Percentiles rank a stretch among this genome's conserved stretches.
Evolutionary conservation across 2,888 invertebrate genomes (phyloP).

Genomic region (Germaria angustata): DNA sequence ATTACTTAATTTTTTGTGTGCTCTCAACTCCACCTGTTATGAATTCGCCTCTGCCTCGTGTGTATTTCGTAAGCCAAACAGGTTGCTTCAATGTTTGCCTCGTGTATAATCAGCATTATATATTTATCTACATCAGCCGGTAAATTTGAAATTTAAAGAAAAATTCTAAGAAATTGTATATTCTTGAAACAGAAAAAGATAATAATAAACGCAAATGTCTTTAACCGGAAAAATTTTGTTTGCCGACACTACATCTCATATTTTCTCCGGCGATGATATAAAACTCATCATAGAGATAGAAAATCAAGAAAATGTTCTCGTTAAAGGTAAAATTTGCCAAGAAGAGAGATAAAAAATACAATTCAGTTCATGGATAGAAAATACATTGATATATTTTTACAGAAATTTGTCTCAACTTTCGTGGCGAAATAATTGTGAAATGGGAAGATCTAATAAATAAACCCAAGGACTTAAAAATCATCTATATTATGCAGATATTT

Average conservation of each 20-base stretch:
- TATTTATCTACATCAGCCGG: not conserved
- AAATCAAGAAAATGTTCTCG: not conserved
- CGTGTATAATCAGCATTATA: not conserved
- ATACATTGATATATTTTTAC: not conserved
- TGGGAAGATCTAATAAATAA: constrained; percentile 39
- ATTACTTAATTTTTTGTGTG: too few relatives aligned
- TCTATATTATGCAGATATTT: constrained; percentile 39
- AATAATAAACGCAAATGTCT: constrained; percentile 31
- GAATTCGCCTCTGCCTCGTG: too few relatives aligned
- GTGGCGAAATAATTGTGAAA: constrained; percentile 6
- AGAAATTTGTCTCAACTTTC: constrained; percentile 31
- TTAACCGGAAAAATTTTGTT: constrained; percentile 35
- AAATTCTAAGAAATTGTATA: too few relatives aligned
- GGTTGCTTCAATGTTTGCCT: not conserved
- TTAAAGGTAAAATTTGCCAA: constrained; percentile 11
- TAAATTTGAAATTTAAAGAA: not conserved
- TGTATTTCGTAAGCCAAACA: too few relatives aligned
- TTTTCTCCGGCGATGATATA: constrained; percentile 11
- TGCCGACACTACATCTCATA: not conserved
- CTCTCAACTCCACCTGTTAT: too few relatives aligned
- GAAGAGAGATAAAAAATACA: not conserved
- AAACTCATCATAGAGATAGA: constrained; percentile 22
- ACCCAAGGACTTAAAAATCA: constrained; percentile 5
- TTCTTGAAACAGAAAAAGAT: too few relatives aligned
- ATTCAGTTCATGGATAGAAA: too few relatives aligned